phyloP scores from a whole-genome alignment of 2,888 invertebrate species.

The Amphipoea oculea region DNA sequence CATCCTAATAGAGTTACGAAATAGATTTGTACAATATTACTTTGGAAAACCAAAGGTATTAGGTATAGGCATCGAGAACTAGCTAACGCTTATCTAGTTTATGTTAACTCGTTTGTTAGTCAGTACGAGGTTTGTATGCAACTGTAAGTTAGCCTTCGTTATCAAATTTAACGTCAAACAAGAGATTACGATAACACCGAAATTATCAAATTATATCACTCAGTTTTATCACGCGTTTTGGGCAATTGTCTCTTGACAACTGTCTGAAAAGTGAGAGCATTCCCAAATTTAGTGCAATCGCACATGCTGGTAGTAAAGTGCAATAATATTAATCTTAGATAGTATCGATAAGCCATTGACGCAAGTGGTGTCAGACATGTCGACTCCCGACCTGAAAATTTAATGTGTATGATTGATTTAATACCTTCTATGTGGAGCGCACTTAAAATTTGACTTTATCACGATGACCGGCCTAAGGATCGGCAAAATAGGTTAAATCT shows the following conservation, averaged over 20 bases:
- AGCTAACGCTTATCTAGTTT: background rate
- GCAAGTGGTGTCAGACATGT: slow-evolving; percentile 55
- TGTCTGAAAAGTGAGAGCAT: slow-evolving; percentile 41
- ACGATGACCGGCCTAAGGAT: slow-evolving; percentile 7
- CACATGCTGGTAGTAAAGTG: slow-evolving; percentile 56
- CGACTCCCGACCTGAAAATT: slow-evolving; percentile 37
- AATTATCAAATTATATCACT: slow-evolving; percentile 53
- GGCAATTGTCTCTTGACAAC: slow-evolving; percentile 51
- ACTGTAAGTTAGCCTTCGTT: slow-evolving; percentile 33
- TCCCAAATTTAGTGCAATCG: slow-evolving; percentile 45
- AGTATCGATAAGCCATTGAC: slow-evolving; percentile 59
- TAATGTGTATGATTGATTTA: slow-evolving; percentile 52
- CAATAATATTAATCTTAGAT: slow-evolving; percentile 49
- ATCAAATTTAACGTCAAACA: slow-evolving; percentile 46
- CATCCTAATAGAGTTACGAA: too few species aligned
- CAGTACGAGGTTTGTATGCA: slow-evolving; percentile 1
- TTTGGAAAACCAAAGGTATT: background rate
- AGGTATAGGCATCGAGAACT: background rate
- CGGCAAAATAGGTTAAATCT: slow-evolving; percentile 27
- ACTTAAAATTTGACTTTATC: slow-evolving; percentile 26
- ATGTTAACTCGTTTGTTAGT: background rate
- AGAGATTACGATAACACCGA: slow-evolving; percentile 59
- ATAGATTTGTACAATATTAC: background rate
- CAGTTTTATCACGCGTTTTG: slow-evolving; percentile 45
- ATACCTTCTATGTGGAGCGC: slow-evolving; percentile 8